Evolutionary conservation across 2,888 invertebrate species (phyloP), one percentile per base, ranked within the genome.

Genomic region (Itoplectis maculator): DNA sequence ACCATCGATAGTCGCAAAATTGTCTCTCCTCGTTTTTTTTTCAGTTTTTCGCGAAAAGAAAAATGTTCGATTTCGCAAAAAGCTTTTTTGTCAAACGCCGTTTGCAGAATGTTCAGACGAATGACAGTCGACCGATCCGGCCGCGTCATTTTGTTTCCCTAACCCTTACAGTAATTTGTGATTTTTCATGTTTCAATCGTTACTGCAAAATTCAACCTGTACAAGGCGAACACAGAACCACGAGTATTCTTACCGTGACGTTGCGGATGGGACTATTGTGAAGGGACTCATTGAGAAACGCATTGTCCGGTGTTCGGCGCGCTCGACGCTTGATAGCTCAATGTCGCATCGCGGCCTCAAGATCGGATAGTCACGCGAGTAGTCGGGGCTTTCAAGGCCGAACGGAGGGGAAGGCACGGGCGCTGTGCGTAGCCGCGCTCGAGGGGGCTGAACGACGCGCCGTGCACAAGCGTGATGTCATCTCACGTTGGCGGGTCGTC

Each of bases 401-500:
- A 37, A 18, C 51, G 15, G 42, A 23, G 23, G 59, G 45, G 29
- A n/a, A n/a, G n/a, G n/a, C n/a, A 18, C 77, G 49, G 11, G n/a
- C n/a, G 20, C 13, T 7, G 9, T 42, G 42, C 66, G 29, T 59
- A 37, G 15, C 8, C 8, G 6, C 15, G 37, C 61, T 40, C 40
- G 61, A 9, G 61, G 61, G n/a, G 61, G n/a, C 15, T 61, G 15
- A 2, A 20, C 23, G 61, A 65, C 45, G 42, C n/a, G 11, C 45
- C n/a, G 11, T 23, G 11, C 45, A 65, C 42, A 65, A 84, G 83
- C 85, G 87, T 87, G 86, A 86, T 89, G 90, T 90, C 90, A 89
- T 89, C 85, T 81, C 76, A 72, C 81, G 79, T 82, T 76, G 79
- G 72, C 82, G 83, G 87, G 85, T 89, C 87, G 86, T 74, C 84